Conservation (phyloP, 1,140 invertebrate species). For the Planococcus citri region DNA sequence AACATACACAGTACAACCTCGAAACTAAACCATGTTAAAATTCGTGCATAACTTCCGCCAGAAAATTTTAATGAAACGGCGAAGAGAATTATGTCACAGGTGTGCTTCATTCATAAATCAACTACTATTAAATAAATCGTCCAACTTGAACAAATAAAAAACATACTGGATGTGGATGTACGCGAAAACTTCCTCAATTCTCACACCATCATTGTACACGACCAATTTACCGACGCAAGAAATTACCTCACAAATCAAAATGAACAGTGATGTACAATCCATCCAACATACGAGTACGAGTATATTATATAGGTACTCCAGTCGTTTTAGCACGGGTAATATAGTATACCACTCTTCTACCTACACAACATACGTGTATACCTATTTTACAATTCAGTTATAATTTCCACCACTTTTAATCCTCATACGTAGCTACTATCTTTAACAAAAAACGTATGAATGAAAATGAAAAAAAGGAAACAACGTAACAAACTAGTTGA, state of each 20-base stretch:
- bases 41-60: not conserved
- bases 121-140: not conserved
- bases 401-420: too few species aligned
- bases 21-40: too few species aligned
- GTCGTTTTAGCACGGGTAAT: too few species aligned
- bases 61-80: not conserved
- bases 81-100: not conserved
- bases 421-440: not conserved
- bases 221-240: not conserved
- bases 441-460: not conserved
- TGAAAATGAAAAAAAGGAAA: constrained; percentile 14
- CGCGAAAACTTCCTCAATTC: not conserved
- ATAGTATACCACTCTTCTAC: too few species aligned
- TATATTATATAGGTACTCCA: too few species aligned
- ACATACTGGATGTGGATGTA: too few species aligned
- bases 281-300: too few species aligned
- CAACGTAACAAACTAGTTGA: constrained; percentile 13
- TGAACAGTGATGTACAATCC: too few species aligned
- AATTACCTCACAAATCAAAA: not conserved
- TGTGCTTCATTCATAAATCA: not conserved
- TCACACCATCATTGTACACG: not conserved
- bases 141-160: not conserved
- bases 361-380: too few species aligned
- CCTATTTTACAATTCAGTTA: too few species aligned
- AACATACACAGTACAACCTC: too few species aligned